These are phyloP conservation scores for Phalacrocorax carbo DNA, from an alignment of 2,113 vertebrate species.

Conservation along the genomic window DNA sequence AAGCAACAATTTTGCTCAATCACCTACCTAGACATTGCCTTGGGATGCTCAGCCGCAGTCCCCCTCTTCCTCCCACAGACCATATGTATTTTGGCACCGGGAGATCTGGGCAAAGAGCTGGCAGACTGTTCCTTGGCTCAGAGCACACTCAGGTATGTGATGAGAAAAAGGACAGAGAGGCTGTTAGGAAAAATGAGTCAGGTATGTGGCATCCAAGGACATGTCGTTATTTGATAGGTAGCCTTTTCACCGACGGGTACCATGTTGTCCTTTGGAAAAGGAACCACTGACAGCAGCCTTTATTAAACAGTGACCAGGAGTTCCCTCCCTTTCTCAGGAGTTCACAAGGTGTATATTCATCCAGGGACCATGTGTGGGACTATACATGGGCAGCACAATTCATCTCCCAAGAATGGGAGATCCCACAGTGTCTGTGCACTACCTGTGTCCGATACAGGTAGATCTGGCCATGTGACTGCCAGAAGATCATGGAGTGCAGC, in stretches of 20 bases:
- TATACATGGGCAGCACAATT: background rate
- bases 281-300: background rate
- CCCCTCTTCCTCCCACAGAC: background rate
- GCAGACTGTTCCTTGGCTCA: background rate
- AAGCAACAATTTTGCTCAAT: background rate
- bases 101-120: background rate
- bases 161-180: background rate
- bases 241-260: background rate
- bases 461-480: background rate
- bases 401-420: background rate
- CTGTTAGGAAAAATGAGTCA: background rate
- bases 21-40: background rate
- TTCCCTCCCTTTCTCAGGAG: background rate
- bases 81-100: background rate
- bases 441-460: background rate
- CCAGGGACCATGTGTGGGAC: too few species aligned
- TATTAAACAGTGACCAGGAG: background rate
- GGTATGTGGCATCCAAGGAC: background rate
- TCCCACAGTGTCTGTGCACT: background rate
- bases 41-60: background rate
- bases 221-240: background rate
- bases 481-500: background rate
- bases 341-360: background rate
- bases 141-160: background rate
- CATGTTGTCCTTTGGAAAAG: background rate